A percentile compares a stretch with the other conserved stretches of the same genome.
phyloP scores from a whole-genome alignment of 2,113 vertebrate species.

The Agelaius tricolor region DNA sequence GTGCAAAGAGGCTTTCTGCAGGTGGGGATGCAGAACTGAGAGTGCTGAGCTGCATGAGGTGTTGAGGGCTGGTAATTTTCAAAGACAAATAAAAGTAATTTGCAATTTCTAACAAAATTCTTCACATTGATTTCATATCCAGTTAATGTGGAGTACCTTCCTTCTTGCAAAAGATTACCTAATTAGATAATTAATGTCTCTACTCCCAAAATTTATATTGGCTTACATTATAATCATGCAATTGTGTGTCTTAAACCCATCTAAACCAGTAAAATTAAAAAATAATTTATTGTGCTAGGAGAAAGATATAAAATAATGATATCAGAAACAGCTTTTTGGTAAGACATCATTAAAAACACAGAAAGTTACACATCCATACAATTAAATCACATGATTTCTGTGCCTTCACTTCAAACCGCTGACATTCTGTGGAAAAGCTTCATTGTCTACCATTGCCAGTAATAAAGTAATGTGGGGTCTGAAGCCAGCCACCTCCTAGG shows the following conservation, averaged over 20 bases:
- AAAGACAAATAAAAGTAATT: background rate
- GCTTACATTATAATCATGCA: background rate
- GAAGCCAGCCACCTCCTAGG: background rate
- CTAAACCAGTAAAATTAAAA: background rate
- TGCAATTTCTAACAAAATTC: background rate
- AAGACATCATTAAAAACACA: background rate
- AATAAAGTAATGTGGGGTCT: background rate
- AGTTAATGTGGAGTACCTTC: background rate
- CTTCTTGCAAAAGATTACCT: background rate
- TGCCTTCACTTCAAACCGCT: background rate
- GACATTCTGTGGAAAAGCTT: background rate
- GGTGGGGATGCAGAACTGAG: background rate
- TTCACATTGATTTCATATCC: background rate
- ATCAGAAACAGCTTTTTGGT: background rate
- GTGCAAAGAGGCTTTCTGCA: background rate
- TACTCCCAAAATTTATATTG: background rate
- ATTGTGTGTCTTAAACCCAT: background rate
- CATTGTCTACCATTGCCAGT: background rate
- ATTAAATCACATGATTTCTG: background rate
- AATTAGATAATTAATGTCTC: background rate
- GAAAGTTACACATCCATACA: background rate
- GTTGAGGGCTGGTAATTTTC: background rate
- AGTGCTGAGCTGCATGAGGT: background rate
- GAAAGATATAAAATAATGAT: background rate
- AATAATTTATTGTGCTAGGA: background rate